phyloP scores from a whole-genome alignment of 2,888 invertebrate species.

The Hydrotaea diabolus region DNA sequence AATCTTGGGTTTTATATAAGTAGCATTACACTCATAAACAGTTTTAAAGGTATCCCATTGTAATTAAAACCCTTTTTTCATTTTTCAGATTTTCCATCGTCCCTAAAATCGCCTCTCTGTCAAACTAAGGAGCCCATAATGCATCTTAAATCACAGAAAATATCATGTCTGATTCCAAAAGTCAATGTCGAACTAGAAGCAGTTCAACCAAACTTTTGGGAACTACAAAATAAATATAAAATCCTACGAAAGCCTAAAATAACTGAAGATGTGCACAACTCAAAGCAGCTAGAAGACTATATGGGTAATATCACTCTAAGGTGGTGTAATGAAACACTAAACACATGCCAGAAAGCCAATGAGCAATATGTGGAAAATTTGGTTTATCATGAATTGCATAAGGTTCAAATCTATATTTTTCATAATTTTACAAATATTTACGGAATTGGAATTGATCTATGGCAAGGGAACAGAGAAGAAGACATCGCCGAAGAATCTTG shows the following conservation, averaged over 20 bases:
- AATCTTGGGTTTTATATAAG: too few species aligned
- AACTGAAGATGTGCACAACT: slow-evolving; percentile 40
- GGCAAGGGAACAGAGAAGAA: neutral
- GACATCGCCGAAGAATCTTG: slow-evolving; percentile 65
- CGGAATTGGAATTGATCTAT: slow-evolving; percentile 33
- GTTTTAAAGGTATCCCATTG: too few species aligned
- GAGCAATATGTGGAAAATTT: neutral
- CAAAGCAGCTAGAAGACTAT: slow-evolving; percentile 13
- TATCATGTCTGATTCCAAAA: slow-evolving; percentile 70
- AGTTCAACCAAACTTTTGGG: slow-evolving; percentile 66
- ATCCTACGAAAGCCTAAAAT: slow-evolving; percentile 69
- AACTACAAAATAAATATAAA: slow-evolving; percentile 66
- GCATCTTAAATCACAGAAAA: slow-evolving; percentile 71
- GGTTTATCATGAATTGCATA: slow-evolving; percentile 45
- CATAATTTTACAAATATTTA: slow-evolving; percentile 72
- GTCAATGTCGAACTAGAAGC: slow-evolving; percentile 67
- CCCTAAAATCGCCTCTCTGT: slow-evolving; percentile 73
- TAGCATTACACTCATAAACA: too few species aligned
- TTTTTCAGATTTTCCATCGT: slow-evolving; percentile 73
- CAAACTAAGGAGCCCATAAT: slow-evolving; percentile 73
- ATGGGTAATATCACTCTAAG: slow-evolving; percentile 41
- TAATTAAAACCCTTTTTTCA: too few species aligned
- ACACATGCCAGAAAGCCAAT: slow-evolving; percentile 6
- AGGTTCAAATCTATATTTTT: slow-evolving; percentile 68
- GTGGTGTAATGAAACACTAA: slow-evolving; percentile 7